A percentile compares a stretch with the other conserved stretches of the same genome.
phyloP scores from a whole-genome alignment of 2,888 invertebrate genomes.

The Ephialtes manifestator region DNA sequence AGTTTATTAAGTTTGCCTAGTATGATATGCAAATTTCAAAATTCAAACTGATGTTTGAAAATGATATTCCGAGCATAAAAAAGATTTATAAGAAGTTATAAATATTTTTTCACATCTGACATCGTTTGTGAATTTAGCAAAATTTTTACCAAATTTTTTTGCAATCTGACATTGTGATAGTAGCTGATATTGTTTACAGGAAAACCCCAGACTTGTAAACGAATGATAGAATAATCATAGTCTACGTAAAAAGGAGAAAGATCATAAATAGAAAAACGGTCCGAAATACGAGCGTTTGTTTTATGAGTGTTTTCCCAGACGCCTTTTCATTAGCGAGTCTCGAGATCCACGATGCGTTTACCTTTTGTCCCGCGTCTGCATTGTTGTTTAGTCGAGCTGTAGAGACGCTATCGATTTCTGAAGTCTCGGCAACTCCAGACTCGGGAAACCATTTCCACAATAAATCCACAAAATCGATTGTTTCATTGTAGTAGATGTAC shows the following conservation, averaged over 20 bases:
- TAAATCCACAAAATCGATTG: constrained; percentile 44
- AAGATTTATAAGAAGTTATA: too few relatives aligned
- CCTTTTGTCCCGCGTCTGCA: neutral
- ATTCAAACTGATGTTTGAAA: too few relatives aligned
- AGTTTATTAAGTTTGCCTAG: too few relatives aligned
- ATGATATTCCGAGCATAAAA: too few relatives aligned
- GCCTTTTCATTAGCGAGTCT: constrained; percentile 28
- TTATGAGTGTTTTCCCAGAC: constrained; percentile 18
- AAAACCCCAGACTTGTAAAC: neutral
- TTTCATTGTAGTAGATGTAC: constrained; percentile 5
- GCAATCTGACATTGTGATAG: too few relatives aligned
- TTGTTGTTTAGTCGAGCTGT: constrained; percentile 14
- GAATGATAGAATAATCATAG: too few relatives aligned
- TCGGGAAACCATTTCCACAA: constrained; percentile 3
- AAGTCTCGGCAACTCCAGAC: neutral
- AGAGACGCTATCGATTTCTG: constrained; percentile 9
- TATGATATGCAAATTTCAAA: too few relatives aligned
- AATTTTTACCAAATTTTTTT: neutral
- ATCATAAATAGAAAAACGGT: neutral
- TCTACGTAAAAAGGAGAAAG: neutral
- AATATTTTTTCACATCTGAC: too few relatives aligned
- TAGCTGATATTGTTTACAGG: neutral
- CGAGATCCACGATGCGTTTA: constrained; percentile 5
- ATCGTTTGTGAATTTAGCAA: too few relatives aligned
- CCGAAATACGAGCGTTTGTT: neutral